Evolutionary conservation across 2,797 vertebrate genomes (phyloP).

Genomic region (Tadarida brasiliensis): DNA sequence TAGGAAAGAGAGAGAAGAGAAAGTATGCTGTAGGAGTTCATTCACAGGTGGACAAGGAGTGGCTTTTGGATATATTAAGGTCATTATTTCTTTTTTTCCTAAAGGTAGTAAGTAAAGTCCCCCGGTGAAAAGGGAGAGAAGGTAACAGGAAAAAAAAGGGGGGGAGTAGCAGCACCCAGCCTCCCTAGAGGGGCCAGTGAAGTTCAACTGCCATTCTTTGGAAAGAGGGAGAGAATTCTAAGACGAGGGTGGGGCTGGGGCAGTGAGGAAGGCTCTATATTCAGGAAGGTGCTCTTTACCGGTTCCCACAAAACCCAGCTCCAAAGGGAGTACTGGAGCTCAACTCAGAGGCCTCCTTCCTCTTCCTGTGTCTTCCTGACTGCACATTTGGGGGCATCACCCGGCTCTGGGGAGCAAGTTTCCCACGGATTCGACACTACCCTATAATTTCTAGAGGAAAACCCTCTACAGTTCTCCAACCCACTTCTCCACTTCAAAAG

Average conservation of each 20-base stretch:
- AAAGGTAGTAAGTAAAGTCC: constrained; percentile 39
- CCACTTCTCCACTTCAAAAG: constrained; percentile 51
- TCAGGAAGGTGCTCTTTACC: constrained; percentile 40
- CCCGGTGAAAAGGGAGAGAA: background rate
- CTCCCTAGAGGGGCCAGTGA: constrained; percentile 64
- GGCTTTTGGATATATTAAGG: constrained; percentile 51
- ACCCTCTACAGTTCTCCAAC: background rate
- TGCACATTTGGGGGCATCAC: constrained; percentile 9
- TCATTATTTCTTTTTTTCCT: constrained; percentile 54
- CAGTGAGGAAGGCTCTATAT: constrained; percentile 9
- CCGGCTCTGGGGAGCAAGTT: constrained; percentile 32
- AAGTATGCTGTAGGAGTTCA: constrained; percentile 14
- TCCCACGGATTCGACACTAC: background rate
- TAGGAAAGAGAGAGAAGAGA: constrained; percentile 36
- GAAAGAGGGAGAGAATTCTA: constrained; percentile 75
- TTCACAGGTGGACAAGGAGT: constrained; percentile 42
- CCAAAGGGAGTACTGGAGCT: background rate
- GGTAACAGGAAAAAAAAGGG: background rate
- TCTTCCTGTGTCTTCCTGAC: constrained; percentile 32
- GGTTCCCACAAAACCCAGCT: constrained; percentile 26
- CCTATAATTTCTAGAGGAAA: background rate
- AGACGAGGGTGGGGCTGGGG: constrained; percentile 63
- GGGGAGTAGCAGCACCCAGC: background rate
- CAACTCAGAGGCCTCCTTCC: background rate
- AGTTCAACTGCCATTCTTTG: constrained; percentile 78